These are phyloP conservation scores for Erpobdella octoculata DNA, from an alignment of 2,888 invertebrate species.

Conservation along the genomic window DNA sequence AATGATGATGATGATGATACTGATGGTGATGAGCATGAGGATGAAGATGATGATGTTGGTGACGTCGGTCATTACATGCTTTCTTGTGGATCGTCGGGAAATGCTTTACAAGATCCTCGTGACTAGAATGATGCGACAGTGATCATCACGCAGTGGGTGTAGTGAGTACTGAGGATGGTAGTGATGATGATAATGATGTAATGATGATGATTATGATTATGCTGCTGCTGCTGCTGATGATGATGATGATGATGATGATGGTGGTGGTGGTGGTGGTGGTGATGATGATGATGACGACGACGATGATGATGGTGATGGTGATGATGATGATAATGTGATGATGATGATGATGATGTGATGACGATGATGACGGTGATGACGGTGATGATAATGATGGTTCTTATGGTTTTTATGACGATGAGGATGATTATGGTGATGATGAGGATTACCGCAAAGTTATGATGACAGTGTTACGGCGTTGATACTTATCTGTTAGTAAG, in stretches of 20 bases:
- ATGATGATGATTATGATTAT: constrained; percentile 16
- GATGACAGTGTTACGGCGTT: neutral
- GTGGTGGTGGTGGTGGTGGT: constrained; percentile 9
- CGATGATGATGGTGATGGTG: neutral
- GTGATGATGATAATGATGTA: constrained; percentile 10
- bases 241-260: constrained; percentile 19
- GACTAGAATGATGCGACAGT: no score
- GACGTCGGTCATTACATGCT: no score
- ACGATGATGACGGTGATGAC: neutral
- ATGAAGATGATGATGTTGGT: no score
- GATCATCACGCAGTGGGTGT: no score
- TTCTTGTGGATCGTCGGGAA: no score
- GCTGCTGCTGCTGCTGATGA: neutral
- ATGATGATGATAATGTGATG: neutral
- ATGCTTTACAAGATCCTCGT: no score
- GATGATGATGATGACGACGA: constrained; percentile 19
- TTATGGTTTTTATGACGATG: neutral
- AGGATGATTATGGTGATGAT: neutral
- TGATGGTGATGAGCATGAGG: no score
- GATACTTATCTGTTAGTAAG: no score
- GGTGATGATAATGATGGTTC: neutral
- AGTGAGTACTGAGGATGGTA: neutral
- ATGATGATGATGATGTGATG: neutral
- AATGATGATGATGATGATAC: neutral
- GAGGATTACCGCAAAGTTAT: neutral